These are phyloP conservation scores for Pantherophis guttatus DNA, from an alignment of 2,113 vertebrate genomes.

Conservation along the genomic window DNA sequence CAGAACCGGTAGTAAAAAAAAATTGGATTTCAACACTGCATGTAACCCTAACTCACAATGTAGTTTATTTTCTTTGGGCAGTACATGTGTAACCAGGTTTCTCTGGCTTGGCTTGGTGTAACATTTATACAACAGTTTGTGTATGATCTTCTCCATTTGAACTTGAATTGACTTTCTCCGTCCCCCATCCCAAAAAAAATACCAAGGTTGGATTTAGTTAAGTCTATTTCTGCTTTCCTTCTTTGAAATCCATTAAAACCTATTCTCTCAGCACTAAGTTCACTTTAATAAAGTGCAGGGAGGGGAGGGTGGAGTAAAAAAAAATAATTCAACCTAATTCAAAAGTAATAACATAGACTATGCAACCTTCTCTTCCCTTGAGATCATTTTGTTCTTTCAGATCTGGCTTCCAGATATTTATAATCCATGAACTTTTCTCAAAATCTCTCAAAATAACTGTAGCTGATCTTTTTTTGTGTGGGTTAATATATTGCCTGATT, in stretches of 20 bases:
- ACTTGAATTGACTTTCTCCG: not conserved
- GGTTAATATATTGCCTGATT: slow-evolving; percentile 5
- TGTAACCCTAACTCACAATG: not conserved
- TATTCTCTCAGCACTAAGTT: not conserved
- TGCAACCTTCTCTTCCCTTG: slow-evolving; percentile 18
- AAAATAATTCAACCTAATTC: not conserved
- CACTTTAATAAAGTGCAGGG: not conserved
- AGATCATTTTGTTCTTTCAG: slow-evolving; percentile 37
- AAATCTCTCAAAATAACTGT: slow-evolving; percentile 52
- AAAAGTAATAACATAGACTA: slow-evolving; percentile 38
- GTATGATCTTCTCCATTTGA: not conserved
- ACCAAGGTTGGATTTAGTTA: not conserved
- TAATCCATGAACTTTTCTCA: slow-evolving; percentile 43
- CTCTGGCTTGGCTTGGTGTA: not conserved
- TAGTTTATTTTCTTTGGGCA: not conserved
- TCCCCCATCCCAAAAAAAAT: not conserved
- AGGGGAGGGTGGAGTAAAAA: slow-evolving; percentile 13
- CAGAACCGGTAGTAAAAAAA: no score
- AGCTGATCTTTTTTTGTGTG: slow-evolving; percentile 30
- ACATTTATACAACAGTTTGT: not conserved
- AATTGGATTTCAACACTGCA: not conserved
- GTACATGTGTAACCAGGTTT: not conserved
- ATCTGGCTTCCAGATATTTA: slow-evolving; percentile 24
- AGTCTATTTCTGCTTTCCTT: not conserved
- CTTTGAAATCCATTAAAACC: not conserved